These are phyloP conservation scores for Podocnemis expansa DNA, from an alignment of 2,113 vertebrate species.

Conservation along the genomic window DNA sequence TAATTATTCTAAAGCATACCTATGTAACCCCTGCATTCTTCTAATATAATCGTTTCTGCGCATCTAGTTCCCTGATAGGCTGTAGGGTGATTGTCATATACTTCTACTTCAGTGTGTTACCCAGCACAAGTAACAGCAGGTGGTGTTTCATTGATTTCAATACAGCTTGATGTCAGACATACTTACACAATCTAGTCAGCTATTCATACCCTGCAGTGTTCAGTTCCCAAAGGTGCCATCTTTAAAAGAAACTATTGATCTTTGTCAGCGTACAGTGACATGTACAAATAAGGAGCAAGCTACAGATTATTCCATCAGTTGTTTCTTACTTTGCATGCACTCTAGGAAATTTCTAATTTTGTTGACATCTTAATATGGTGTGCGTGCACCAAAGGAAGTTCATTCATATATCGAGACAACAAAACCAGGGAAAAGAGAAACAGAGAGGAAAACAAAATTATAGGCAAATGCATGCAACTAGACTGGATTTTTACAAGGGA, in stretches of 20 bases:
- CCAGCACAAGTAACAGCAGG: neutral
- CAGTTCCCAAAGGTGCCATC: neutral
- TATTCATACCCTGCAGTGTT: neutral
- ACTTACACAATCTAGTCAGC: neutral
- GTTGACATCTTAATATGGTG: neutral
- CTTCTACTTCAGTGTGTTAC: neutral
- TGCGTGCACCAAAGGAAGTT: neutral
- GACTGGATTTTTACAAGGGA: neutral
- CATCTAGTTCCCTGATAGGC: neutral
- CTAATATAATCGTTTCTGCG: neutral
- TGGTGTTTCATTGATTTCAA: neutral
- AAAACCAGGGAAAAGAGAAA: neutral
- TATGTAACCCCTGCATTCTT: neutral
- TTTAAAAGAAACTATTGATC: slow-evolving; percentile 16
- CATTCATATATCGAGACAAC: neutral
- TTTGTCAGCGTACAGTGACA: neutral
- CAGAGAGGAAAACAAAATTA: neutral
- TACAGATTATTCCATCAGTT: neutral
- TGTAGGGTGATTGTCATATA: neutral
- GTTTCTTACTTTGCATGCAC: neutral
- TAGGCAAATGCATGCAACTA: neutral
- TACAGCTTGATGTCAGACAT: neutral
- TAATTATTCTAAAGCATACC: neutral
- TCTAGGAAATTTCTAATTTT: slow-evolving; percentile 1
- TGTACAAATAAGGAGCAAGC: neutral